Evolutionary conservation across 2,888 invertebrate genomes (phyloP).

Genomic region (Gonocerus acuteangulatus): DNA sequence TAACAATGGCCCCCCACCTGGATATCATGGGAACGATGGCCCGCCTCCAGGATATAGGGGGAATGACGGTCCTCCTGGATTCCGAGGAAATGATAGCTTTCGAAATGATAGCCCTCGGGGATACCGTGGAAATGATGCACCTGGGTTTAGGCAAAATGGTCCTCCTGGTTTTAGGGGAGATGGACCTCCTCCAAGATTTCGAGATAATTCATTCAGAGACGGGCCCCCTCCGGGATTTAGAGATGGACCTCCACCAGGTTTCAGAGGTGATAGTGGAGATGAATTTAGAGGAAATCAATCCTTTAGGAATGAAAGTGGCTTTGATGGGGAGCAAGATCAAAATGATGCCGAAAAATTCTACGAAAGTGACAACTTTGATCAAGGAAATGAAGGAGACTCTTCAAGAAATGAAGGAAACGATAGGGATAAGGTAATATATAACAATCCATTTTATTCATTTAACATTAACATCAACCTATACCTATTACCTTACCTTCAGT

Average conservation of each 20-base stretch:
- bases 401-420: background rate
- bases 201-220: slow-evolving; percentile 1
- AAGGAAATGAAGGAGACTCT: slow-evolving; percentile 4
- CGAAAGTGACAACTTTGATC: background rate
- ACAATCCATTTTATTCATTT: too few relatives aligned
- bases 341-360: background rate
- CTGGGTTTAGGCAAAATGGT: background rate
- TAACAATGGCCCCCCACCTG: background rate
- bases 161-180: slow-evolving; percentile 14
- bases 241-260: slow-evolving; percentile 14
- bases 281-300: background rate
- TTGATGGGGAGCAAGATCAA: background rate
- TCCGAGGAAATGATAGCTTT: background rate
- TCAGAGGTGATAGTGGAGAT: background rate
- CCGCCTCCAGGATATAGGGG: slow-evolving; percentile 1
- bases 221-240: slow-evolving; percentile 21
- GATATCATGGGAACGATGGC: slow-evolving; percentile 2
- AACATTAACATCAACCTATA: too few relatives aligned
- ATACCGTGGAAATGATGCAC: background rate
- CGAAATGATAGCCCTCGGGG: background rate
- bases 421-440: background rate
- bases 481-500: too few relatives aligned
- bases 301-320: slow-evolving; percentile 1
- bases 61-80: slow-evolving; percentile 2
- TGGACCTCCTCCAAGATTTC: slow-evolving; percentile 17